phyloP scores from a whole-genome alignment of 2,888 invertebrate genomes.

The Diogma glabrata region DNA sequence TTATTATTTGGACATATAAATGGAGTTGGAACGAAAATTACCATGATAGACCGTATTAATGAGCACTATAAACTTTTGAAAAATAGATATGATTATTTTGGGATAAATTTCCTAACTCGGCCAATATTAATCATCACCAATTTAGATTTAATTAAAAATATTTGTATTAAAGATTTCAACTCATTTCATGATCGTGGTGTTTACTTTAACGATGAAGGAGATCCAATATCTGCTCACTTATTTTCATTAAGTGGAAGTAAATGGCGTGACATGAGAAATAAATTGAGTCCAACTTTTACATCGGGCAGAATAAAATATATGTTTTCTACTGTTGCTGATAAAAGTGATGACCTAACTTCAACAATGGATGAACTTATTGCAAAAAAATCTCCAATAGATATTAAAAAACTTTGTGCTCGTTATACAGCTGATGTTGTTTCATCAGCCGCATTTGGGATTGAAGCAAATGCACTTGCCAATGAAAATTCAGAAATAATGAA shows the following conservation, averaged over 20 bases:
- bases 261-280: slow-evolving; percentile 52
- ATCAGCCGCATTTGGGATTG: background rate
- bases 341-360: too few species aligned
- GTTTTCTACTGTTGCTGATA: slow-evolving; percentile 22
- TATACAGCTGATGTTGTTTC: background rate
- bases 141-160: slow-evolving; percentile 45
- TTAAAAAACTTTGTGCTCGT: background rate
- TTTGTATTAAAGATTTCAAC: slow-evolving; percentile 49
- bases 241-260: slow-evolving; percentile 44
- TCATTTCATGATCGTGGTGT: slow-evolving; percentile 54
- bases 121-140: slow-evolving; percentile 50
- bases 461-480: background rate
- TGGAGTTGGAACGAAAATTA: background rate
- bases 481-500: background rate
- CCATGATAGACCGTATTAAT: background rate
- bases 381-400: too few species aligned
- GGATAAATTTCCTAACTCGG: slow-evolving; percentile 49
- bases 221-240: slow-evolving; percentile 48
- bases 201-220: slow-evolving; percentile 47
- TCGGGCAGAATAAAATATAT: slow-evolving; percentile 33
- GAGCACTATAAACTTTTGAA: slow-evolving; percentile 45
- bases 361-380: too few species aligned
- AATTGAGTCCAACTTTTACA: slow-evolving; percentile 54
- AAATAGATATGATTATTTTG: slow-evolving; percentile 33
- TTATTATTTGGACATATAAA: background rate